Evolutionary conservation across 2,888 invertebrate genomes (phyloP).

Genomic region (Protophormia terraenovae): DNA sequence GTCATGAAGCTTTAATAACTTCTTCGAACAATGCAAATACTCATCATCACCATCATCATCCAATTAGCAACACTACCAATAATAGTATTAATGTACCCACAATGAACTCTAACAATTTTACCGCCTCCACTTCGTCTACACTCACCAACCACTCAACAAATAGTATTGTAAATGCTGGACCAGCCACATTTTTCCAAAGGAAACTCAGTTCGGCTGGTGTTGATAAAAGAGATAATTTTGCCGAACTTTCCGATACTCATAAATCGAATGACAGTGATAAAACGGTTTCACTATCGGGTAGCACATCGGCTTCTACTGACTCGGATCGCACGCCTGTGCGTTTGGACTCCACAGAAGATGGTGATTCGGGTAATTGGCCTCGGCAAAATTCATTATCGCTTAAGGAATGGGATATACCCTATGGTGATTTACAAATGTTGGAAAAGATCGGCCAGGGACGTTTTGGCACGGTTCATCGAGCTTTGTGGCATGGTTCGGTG

Average conservation of each 20-base stretch:
- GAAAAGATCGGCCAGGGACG: constrained; percentile 95
- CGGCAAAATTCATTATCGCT: constrained; percentile 93
- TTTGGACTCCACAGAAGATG: constrained; percentile 90
- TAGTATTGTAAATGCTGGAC: constrained; percentile 71
- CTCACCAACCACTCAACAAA: constrained; percentile 52
- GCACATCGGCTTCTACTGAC: constrained; percentile 87
- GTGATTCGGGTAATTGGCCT: constrained; percentile 87
- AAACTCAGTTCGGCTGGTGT: constrained; percentile 81
- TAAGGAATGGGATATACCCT: constrained; percentile 99
- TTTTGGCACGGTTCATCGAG: constrained; percentile 96
- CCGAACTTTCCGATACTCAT: constrained; percentile 82
- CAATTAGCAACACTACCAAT: constrained; percentile 47
- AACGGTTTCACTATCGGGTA: constrained; percentile 87
- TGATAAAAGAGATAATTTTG: constrained; percentile 76
- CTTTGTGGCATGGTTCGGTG: constrained; percentile 98
- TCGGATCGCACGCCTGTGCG: constrained; percentile 91
- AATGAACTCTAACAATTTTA: constrained; percentile 42
- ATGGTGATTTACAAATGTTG: constrained; percentile 92
- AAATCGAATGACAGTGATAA: constrained; percentile 87
- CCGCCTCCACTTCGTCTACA: constrained; percentile 45
- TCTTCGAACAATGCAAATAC: constrained; percentile 59
- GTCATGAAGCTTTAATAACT: constrained; percentile 55
- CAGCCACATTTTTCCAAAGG: constrained; percentile 81
- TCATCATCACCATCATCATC: constrained; percentile 37
- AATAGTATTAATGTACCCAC: constrained; percentile 70